Evolutionary conservation across 2,113 vertebrate genomes (phyloP), one percentile per base, ranked within the genome.

Genomic region (Crotalus helleri): DNA sequence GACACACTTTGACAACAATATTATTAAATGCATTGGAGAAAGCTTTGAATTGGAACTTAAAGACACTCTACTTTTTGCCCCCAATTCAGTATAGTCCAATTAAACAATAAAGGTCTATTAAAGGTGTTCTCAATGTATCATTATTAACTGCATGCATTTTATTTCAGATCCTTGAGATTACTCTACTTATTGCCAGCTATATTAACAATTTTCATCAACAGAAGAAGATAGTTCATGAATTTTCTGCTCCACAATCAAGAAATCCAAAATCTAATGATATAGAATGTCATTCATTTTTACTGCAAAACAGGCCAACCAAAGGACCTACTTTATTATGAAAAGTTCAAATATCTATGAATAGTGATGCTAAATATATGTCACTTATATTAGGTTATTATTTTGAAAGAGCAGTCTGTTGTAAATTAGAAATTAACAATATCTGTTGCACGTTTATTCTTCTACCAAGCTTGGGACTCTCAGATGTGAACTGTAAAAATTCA

Each of bases 161-260:
- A 81, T 96, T 95, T 95, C 92, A 99, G 99, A 98, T 99, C 96
- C 98, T 99, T 94, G 99, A 99, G 96, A 98, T 99, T 96, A 99
- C 99, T 81, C 98, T 99, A 69, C 98, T 99, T 95, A 98, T 99
- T 91, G 98, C 98, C 96, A 98, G 98, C 94, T 99, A 99, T 94
- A 98, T 99, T 96, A 99, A 99, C 98, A 98, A 98, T 85, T 97
- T 97, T 15, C 98, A 99, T 93, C 99, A 98, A 94, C 98, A 99
- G 96, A 99, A 99, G 97, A 97, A 98, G 85, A 97, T 98, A 4
- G 96, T 98, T 93, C 98, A 99, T 96, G 99, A 99, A 93, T 98
- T 99, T 92, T 99, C 99, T 39, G 98, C 99, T 58, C 98, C 97
- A 53, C 98, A 97, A 39, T 97, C 97, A 23, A 95, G 96, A 92